Conservation (phyloP, 2,113 vertebrate species). For the Rafetus swinhoei region DNA sequence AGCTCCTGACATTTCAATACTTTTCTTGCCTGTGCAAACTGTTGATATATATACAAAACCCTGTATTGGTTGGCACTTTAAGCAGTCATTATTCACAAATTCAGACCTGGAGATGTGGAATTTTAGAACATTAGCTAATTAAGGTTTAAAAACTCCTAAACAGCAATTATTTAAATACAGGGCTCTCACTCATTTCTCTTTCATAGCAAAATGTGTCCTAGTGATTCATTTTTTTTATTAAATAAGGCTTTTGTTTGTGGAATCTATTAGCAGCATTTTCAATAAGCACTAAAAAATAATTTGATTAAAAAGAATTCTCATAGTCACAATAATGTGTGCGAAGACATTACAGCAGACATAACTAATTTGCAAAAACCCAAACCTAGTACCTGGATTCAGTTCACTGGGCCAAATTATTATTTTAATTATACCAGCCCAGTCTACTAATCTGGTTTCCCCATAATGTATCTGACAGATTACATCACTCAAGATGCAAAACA, state of each 20-base stretch:
- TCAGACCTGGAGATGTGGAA: not conserved
- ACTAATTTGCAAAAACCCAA: not conserved
- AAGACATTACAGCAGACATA: not conserved
- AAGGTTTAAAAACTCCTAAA: not conserved
- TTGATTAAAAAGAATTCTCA: fast-evolving
- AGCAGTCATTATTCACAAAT: not conserved
- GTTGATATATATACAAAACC: not conserved
- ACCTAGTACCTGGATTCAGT: not conserved
- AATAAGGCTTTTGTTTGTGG: not conserved
- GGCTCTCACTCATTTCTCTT: not conserved
- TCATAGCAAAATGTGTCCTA: not conserved
- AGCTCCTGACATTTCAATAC: not conserved
- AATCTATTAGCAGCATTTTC: not conserved
- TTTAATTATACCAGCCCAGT: not conserved
- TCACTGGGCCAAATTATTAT: not conserved
- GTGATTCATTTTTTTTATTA: not conserved
- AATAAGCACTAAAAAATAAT: fast-evolving
- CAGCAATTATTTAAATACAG: not conserved
- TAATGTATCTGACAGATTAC: fast-evolving
- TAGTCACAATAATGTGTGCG: fast-evolving
- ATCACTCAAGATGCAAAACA: fast-evolving
- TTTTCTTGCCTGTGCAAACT: not conserved
- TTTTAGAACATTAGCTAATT: not conserved
- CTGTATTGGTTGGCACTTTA: not conserved
- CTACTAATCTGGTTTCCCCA: fast-evolving